Conservation (phyloP, 2,113 vertebrate species). For the Coturnix japonica region DNA sequence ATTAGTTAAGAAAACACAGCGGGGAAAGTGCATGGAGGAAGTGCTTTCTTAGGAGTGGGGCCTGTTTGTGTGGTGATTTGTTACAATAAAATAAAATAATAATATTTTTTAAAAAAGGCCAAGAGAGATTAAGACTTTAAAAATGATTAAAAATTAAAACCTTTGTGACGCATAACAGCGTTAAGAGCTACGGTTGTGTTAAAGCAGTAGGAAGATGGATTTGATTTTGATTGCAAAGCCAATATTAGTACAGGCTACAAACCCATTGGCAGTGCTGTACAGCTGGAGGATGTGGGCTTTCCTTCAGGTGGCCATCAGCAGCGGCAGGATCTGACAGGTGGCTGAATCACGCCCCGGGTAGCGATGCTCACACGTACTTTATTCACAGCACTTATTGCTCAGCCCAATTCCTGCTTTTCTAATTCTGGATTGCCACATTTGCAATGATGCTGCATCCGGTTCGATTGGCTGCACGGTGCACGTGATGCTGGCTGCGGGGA, state of each 20-base stretch:
- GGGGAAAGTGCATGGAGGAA: not conserved
- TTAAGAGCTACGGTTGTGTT: not conserved
- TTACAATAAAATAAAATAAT: not conserved
- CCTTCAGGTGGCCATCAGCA: not conserved
- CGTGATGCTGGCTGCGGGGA: not conserved
- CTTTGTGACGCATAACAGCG: not conserved
- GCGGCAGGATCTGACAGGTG: constrained; percentile 52
- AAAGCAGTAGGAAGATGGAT: constrained; percentile 22
- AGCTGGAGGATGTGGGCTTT: constrained; percentile 59
- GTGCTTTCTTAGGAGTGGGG: not conserved
- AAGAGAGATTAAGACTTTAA: not conserved
- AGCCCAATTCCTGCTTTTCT: constrained; percentile 52
- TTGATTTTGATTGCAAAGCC: constrained; percentile 30
- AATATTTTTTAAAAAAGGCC: not conserved
- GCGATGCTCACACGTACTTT: constrained; percentile 3
- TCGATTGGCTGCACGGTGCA: not conserved
- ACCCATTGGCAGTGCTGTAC: constrained; percentile 8
- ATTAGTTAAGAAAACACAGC: not conserved
- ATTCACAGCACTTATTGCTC: constrained; percentile 35
- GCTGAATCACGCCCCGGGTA: constrained; percentile 49
- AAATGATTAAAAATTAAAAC: not conserved
- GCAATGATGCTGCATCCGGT: constrained; percentile 56
- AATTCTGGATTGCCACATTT: constrained; percentile 54
- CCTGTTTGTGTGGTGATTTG: not conserved
- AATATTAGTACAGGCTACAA: constrained; percentile 24